Conservation (phyloP, 2,888 invertebrate species). For the Gibbula magus region DNA sequence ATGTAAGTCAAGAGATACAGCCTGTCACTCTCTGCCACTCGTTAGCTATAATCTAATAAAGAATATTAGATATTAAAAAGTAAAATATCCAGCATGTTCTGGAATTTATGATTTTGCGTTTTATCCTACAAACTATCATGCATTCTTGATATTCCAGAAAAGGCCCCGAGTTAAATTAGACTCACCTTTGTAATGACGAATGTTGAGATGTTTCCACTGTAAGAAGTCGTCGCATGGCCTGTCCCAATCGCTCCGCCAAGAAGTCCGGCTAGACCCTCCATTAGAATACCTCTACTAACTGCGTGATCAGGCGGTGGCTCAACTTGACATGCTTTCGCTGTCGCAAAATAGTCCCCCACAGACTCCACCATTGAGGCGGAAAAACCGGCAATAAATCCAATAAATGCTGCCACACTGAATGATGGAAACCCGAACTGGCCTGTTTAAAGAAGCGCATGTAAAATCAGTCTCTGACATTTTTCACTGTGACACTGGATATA, state of each 20-base stretch:
- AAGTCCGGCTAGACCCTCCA: conserved; percentile 60
- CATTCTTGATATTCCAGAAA: too few species aligned
- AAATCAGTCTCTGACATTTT: too few species aligned
- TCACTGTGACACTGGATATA: too few species aligned
- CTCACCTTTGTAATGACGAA: conserved; percentile 41
- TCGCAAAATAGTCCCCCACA: conserved; percentile 62
- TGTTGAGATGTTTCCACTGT: conserved; percentile 54
- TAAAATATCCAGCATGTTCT: too few species aligned
- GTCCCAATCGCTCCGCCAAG: conserved; percentile 60
- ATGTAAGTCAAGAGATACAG: too few species aligned
- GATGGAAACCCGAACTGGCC: conserved; percentile 63
- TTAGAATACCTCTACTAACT: conserved; percentile 59
- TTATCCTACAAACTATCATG: too few species aligned
- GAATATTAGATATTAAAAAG: too few species aligned
- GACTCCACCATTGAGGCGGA: conserved; percentile 60
- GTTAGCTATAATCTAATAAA: too few species aligned
- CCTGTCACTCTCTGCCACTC: too few species aligned
- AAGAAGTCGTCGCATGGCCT: conserved; percentile 64
- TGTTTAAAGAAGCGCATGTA: conserved; percentile 31
- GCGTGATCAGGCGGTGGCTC: conserved; percentile 59
- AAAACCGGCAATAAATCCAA: conserved; percentile 58
- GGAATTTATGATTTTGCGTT: too few species aligned
- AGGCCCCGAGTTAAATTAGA: too few species aligned
- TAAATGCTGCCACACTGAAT: conserved; percentile 51
- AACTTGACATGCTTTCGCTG: conserved; percentile 46